phyloP scores from a whole-genome alignment of 2,888 invertebrate species.

The Hyles lineata region DNA sequence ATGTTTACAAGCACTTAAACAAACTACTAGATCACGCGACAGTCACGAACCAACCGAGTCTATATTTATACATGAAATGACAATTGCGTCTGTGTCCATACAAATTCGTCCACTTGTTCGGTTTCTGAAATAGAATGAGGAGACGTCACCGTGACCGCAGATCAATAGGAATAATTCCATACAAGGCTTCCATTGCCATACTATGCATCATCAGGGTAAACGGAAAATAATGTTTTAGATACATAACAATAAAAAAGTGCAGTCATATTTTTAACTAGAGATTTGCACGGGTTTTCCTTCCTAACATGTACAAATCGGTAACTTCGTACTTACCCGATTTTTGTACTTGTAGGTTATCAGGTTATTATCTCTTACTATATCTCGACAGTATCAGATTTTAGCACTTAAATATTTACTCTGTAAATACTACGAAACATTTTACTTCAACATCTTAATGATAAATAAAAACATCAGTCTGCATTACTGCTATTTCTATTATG shows the following conservation, averaged over 20 bases:
- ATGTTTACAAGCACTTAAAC: constrained; percentile 19
- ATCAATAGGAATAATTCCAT: constrained; percentile 40
- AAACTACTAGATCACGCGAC: constrained; percentile 41
- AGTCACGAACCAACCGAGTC: constrained; percentile 33
- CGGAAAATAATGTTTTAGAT: neutral
- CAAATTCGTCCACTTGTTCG: constrained; percentile 39
- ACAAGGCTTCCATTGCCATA: constrained; percentile 31
- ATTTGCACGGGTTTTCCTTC: too few species aligned
- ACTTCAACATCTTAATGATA: too few species aligned
- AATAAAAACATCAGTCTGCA: too few species aligned
- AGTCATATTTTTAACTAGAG: neutral
- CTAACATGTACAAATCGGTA: too few species aligned
- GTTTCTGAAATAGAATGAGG: constrained; percentile 39
- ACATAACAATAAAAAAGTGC: neutral
- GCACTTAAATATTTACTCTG: neutral
- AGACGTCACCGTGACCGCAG: constrained; percentile 38
- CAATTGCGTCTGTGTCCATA: constrained; percentile 37
- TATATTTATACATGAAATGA: constrained; percentile 42
- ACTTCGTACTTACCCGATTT: neutral
- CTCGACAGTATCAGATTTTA: neutral
- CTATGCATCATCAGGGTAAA: constrained; percentile 15
- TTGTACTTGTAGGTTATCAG: neutral
- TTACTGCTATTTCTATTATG: too few species aligned
- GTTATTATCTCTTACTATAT: neutral
- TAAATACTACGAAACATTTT: neutral